Base-by-base conservation (phyloP, 1,140 invertebrate species). In the Drosophila nannoptera region DNA sequence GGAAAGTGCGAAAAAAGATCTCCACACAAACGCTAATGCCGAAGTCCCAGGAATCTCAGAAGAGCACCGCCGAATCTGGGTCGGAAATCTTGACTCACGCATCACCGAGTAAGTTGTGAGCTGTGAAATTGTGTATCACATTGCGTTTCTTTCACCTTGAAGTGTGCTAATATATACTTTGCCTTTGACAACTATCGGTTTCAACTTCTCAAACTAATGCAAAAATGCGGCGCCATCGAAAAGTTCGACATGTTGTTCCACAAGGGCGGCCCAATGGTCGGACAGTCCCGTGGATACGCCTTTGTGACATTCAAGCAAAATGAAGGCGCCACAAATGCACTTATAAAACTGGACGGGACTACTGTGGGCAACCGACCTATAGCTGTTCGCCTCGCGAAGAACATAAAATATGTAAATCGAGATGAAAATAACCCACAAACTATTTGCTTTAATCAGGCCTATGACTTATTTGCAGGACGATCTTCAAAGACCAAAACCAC, bases 181-280 rank as follows among this genome's bases (percentile, higher is more conserved):
- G 67, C 82, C 89, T 91, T 90, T 81, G 90, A 77, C 90, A 75
- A 62, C 92, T 93, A 95, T 93, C 91, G 95, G 94, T 97, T 95
- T 94, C 94, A 96, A 93, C 93, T 98, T 91, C 91, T 98, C 90
- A 98, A 98, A 96, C 92, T 97, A 89, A 92, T 97, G 90, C 96
- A 97, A 93, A 95, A 95, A 92, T 94, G 95, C 93, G 97, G 97
- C 88, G 91, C 92, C 75, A 94, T 98, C 82, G 94, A 96, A 91
- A 97, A 97, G 92, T 97, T 98, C 92, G 96, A 98, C 90, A 94
- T 97, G 90, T 92, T 98, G 55, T 97, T 97, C 89, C 96, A 98
- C 89, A 96, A 96, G 73, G 93, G 93, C 66, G 97, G 97, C 58
- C 95, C 96, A 52, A 93, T 95, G 80, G 93, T 94, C 80, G 97